A percentile compares a stretch with the other conserved stretches of the same genome.
These are phyloP conservation scores for Epizoanthus ramosus DNA, from an alignment of 92 coral and sea anemone genomes.

Conservation along the genomic window DNA sequence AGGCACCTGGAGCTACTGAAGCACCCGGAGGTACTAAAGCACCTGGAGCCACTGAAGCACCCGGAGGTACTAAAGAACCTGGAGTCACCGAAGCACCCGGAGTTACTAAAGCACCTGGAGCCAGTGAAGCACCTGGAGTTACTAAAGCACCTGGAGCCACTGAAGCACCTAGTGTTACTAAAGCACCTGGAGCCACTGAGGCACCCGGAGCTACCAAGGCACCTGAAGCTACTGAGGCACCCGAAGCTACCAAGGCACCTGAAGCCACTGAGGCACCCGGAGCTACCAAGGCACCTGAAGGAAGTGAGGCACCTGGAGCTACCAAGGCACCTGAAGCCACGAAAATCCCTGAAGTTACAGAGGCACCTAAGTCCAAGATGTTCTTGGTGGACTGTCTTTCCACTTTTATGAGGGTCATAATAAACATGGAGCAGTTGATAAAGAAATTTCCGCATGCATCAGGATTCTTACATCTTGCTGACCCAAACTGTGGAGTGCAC, in stretches of 20 bases:
- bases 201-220: neutral
- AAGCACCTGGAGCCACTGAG: neutral
- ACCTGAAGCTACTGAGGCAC: neutral
- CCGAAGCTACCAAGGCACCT: neutral
- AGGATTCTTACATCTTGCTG: constrained; percentile 60
- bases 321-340: neutral
- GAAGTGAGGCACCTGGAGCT: neutral
- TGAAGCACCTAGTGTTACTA: neutral
- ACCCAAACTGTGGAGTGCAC: constrained; percentile 58
- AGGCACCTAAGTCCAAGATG: neutral
- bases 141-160: neutral
- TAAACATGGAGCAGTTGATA: neutral
- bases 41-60: neutral
- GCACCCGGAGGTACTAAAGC: neutral
- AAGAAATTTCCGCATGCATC: neutral
- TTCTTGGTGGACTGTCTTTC: constrained; percentile 25
- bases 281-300: neutral
- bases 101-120: neutral
- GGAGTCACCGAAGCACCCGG: neutral
- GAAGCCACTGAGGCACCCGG: neutral
- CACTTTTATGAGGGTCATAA: constrained; percentile 16
- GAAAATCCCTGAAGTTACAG: neutral
- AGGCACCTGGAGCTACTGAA: neutral
- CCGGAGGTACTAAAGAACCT: neutral
- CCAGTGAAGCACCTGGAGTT: neutral